Evolutionary conservation across 2,888 invertebrate genomes (phyloP).

Genomic region (Dryomyza anilis): DNA sequence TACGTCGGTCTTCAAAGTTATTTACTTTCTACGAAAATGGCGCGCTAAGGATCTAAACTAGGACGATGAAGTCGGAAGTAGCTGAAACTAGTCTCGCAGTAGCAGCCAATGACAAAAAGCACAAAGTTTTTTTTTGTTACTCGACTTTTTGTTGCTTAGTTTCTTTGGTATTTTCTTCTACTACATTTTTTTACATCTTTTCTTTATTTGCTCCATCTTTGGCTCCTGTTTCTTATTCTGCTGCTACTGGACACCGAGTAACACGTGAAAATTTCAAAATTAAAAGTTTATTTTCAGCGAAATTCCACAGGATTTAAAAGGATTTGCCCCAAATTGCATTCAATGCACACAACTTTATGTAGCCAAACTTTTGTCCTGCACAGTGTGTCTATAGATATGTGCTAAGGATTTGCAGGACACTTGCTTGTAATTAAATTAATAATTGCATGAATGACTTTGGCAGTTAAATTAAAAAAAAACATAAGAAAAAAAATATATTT

Average conservation of each 20-base stretch:
- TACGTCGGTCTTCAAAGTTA: neutral
- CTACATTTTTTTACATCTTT: neutral
- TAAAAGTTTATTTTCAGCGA: conserved; percentile 12
- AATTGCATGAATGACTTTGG: conserved; percentile 18
- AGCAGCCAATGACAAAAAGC: too few species aligned
- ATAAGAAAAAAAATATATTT: neutral
- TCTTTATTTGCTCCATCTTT: neutral
- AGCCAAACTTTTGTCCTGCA: neutral
- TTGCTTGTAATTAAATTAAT: conserved; percentile 22
- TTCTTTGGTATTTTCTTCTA: neutral
- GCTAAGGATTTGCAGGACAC: conserved; percentile 16
- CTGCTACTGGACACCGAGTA: neutral
- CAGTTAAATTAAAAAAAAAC: neutral
- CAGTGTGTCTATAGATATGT: neutral
- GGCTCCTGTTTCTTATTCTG: neutral
- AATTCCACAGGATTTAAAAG: conserved; percentile 16
- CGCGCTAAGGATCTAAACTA: too few species aligned
- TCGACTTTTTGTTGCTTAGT: neutral
- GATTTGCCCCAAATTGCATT: neutral
- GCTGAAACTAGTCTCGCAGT: too few species aligned
- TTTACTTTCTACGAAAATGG: neutral
- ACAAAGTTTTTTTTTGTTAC: too few species aligned
- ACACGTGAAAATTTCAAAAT: conserved; percentile 11
- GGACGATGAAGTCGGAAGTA: too few species aligned
- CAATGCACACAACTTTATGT: neutral